phyloP scores from a whole-genome alignment of 2,797 vertebrate species.

The Merluccius polli region DNA sequence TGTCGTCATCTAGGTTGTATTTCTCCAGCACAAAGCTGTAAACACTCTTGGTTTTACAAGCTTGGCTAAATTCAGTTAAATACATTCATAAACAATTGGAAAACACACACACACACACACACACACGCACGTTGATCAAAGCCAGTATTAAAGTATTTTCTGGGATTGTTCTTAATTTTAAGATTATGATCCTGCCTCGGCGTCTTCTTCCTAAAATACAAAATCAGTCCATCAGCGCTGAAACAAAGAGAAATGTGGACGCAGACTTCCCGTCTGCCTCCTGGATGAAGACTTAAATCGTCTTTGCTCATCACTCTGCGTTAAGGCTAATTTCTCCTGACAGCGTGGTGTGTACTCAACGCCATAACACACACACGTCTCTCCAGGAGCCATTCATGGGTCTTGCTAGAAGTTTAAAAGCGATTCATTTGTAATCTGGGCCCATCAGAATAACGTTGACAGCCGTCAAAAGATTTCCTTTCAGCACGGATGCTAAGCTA shows the following conservation, averaged over 20 bases:
- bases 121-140: slow-evolving; percentile 30
- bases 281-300: slow-evolving; percentile 64
- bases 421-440: slow-evolving; percentile 61
- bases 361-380: slow-evolving; percentile 49
- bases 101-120: neutral
- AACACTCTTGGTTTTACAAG: neutral
- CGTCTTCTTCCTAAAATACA: slow-evolving; percentile 66
- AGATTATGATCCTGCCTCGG: slow-evolving; percentile 43
- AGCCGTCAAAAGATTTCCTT: slow-evolving; percentile 58
- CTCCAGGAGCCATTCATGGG: slow-evolving; percentile 55
- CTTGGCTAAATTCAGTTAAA: neutral
- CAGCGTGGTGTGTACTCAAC: slow-evolving; percentile 52
- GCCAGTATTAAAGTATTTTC: slow-evolving; percentile 27
- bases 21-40: neutral
- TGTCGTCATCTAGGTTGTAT: neutral
- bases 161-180: slow-evolving; percentile 42
- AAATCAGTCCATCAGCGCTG: slow-evolving; percentile 12
- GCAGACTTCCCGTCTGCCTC: slow-evolving; percentile 1
- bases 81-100: neutral
- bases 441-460: slow-evolving; percentile 62
- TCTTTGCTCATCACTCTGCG: slow-evolving; percentile 59
- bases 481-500: slow-evolving; percentile 54
- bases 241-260: slow-evolving; percentile 49
- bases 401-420: slow-evolving; percentile 58
- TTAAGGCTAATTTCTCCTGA: slow-evolving; percentile 62